Base-by-base conservation (phyloP, 2,888 invertebrate genomes). In the Geotrupes spiniger region DNA sequence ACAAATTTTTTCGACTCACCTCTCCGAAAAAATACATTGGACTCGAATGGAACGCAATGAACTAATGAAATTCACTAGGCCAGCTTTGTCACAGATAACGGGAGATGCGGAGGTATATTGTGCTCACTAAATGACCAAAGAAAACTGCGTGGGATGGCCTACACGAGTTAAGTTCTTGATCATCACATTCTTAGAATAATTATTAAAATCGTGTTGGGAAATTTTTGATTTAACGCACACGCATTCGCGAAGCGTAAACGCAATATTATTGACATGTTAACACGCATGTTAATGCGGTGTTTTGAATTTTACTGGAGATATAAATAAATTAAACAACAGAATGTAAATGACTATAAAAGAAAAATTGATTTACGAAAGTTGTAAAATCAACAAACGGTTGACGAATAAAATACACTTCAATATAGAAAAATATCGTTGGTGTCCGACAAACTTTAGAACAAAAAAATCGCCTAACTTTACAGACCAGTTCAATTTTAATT, bases 141-240 rank as follows among this genome's bases (percentile, higher is more conserved):
- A 16, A 6, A n/a, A 29, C n/a, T 26, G 43, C 43, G 43, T 43
- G 43, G 43, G 43, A 16, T 11, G 43, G 12, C 14, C 27, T 40
- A 40, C 40, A 36, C 36, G 43, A 16, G 31, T 16, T 14, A 29
- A 31, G 33, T 10, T 43, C 43, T 33, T 33, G 43, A 25, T 36
- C 43, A 43, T 43, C 16, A 43, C 43, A 43, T 43, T 43, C 43
- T 17, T 43, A 43, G 43, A 43, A 43, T 43, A 43, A 43, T 43
- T 33, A 43, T 33, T 25, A 43, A 36, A 25, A 15, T 12, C 33
- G 17, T 27, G 17, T 40, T 38, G 39, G 16, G 40, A 14, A 40
- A 40, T 40, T 40, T 40, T 40, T 40, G 27, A 40, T 40, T 42
- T 27, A 29, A 42, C 21, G 10, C 11, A 33, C 33, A 15, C 33